Evolutionary conservation across 2,888 invertebrate genomes (phyloP).

Genomic region (Choristoneura rosaceana): DNA sequence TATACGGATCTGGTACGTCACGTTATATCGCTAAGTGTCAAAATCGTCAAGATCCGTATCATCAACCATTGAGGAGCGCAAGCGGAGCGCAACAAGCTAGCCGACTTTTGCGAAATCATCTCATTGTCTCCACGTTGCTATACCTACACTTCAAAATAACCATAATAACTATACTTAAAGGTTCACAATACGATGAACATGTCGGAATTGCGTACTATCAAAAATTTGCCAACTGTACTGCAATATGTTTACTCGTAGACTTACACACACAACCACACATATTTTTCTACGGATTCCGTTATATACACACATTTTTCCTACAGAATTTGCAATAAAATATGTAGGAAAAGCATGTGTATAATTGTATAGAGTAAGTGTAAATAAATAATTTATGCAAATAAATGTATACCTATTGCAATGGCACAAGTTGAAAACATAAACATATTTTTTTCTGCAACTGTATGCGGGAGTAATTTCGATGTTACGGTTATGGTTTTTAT

Average conservation of each 20-base stretch:
- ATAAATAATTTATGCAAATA: no score
- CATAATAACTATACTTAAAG: not conserved
- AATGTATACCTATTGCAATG: no score
- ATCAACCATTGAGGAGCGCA: slow-evolving; percentile 51
- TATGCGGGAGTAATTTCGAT: slow-evolving; percentile 6
- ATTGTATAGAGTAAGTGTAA: no score
- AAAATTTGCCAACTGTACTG: slow-evolving; percentile 14
- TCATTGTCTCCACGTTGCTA: slow-evolving; percentile 15
- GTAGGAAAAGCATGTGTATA: no score
- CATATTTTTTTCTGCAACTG: not conserved
- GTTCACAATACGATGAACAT: not conserved
- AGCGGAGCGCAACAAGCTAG: slow-evolving; percentile 59
- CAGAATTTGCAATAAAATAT: no score
- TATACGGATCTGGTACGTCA: not conserved
- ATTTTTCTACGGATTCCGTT: no score
- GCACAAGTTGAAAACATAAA: not conserved
- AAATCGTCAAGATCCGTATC: slow-evolving; percentile 61
- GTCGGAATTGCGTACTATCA: slow-evolving; percentile 10
- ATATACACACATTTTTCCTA: no score
- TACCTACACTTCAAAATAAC: slow-evolving; percentile 6
- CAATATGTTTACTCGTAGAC: no score
- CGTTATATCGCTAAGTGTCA: slow-evolving; percentile 48
- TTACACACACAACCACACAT: no score
- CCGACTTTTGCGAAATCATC: slow-evolving; percentile 55
- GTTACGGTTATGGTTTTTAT: slow-evolving; percentile 26